Conservation (phyloP, 2,797 vertebrate species). For the Leptodactylus fallax region DNA sequence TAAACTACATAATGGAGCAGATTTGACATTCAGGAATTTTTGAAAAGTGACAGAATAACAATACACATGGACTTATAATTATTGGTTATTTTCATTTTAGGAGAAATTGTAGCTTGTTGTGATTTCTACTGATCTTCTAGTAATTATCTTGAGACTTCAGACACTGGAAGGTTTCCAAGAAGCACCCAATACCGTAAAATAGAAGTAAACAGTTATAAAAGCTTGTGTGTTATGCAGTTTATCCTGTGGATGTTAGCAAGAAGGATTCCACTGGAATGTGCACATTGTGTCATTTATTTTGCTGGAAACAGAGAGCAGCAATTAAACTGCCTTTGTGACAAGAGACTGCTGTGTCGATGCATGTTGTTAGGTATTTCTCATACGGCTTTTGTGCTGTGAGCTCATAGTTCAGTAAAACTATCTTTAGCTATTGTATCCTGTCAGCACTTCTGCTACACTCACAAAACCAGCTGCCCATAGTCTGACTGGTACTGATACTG, state of each 20-base stretch:
- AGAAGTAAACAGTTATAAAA: background rate
- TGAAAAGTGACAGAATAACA: background rate
- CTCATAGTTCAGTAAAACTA: constrained; percentile 47
- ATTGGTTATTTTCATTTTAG: background rate
- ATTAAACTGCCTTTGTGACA: constrained; percentile 34
- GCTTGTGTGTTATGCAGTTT: background rate
- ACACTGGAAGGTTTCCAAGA: background rate
- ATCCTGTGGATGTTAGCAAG: background rate
- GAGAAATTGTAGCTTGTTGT: background rate
- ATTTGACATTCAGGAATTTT: background rate
- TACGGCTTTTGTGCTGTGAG: constrained; percentile 45
- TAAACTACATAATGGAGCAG: background rate
- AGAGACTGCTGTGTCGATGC: constrained; percentile 34
- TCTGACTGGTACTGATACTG: background rate
- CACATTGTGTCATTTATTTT: constrained; percentile 42
- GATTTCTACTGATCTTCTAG: background rate
- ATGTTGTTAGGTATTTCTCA: constrained; percentile 37
- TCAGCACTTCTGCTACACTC: constrained; percentile 48
- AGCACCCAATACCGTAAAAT: background rate
- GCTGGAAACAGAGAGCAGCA: constrained; percentile 36
- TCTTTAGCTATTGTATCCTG: constrained; percentile 38
- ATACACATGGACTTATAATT: background rate
- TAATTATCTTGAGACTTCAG: constrained; percentile 2
- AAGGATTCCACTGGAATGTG: constrained; percentile 29
- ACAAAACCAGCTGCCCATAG: constrained; percentile 53